Percentiles rank a stretch among this genome's conserved stretches.
phyloP scores from a whole-genome alignment of 1,140 invertebrate genomes.

The Zaprionus nigranus region DNA sequence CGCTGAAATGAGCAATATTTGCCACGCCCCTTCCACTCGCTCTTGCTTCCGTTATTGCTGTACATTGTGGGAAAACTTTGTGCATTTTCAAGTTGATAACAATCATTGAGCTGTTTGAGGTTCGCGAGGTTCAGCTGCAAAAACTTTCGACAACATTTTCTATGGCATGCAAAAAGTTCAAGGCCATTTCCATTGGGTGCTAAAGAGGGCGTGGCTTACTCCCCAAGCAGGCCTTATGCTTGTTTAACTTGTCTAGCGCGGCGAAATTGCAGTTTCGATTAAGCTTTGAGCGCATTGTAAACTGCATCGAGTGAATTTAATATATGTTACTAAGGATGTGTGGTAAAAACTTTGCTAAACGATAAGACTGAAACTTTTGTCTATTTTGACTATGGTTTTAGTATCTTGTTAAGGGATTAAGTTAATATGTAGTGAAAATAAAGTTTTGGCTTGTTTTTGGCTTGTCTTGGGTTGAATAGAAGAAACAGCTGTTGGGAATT shows the following conservation, averaged over 20 bases:
- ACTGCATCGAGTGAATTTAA: conserved; percentile 66
- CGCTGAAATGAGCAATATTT: conserved; percentile 58
- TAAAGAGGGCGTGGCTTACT: neutral
- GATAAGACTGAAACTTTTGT: conserved; percentile 49
- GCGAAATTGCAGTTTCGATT: conserved; percentile 78
- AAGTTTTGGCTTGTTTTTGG: neutral
- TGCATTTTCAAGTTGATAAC: conserved; percentile 79
- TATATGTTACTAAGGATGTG: conserved; percentile 31
- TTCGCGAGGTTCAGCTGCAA: neutral
- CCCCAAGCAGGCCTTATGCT: conserved; percentile 22
- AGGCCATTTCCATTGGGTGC: conserved; percentile 43
- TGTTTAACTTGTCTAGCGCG: conserved; percentile 63
- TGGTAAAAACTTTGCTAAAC: conserved; percentile 54
- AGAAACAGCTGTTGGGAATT: conserved; percentile 6
- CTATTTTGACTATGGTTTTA: neutral
- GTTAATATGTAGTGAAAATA: neutral
- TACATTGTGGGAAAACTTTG: conserved; percentile 60
- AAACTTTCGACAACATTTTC: conserved; percentile 53
- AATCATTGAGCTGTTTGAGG: conserved; percentile 56
- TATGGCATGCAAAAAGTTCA: conserved; percentile 72
- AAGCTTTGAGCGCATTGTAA: conserved; percentile 60
- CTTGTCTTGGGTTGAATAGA: too few species aligned
- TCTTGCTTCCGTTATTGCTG: neutral
- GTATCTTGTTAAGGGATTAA: conserved; percentile 3
- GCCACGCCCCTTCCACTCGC: conserved; percentile 10